A percentile compares a stretch with the other conserved stretches of the same genome.
phyloP scores from a whole-genome alignment of 2,888 invertebrate genomes.

The Trissoscelio sp. region DNA sequence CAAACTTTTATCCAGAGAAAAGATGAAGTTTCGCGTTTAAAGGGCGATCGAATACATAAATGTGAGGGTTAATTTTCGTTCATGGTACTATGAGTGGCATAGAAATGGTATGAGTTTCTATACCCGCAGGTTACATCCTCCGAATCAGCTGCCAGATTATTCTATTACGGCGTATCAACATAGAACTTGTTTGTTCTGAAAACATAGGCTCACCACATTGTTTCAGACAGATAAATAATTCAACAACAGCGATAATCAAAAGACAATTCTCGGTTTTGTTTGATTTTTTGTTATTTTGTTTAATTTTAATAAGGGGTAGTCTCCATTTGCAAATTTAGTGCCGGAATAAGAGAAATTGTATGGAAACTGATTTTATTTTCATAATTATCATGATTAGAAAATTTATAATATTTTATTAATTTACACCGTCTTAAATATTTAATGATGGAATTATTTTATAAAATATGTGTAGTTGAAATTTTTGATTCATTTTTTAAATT shows the following conservation, averaged over 20 bases:
- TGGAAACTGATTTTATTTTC: background rate
- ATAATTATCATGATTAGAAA: too few relatives aligned
- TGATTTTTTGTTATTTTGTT: constrained; percentile 68
- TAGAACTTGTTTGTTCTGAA: constrained; percentile 88
- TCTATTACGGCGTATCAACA: constrained; percentile 89
- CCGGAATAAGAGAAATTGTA: background rate
- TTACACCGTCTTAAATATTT: too few relatives aligned
- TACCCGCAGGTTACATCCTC: constrained; percentile 83
- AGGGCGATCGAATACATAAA: constrained; percentile 66
- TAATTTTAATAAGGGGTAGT: constrained; percentile 37
- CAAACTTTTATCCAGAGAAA: constrained; percentile 36
- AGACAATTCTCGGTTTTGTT: constrained; percentile 72
- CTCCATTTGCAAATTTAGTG: background rate
- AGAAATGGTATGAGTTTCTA: constrained; percentile 81
- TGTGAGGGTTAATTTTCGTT: constrained; percentile 78
- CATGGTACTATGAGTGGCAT: constrained; percentile 73
- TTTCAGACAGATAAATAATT: constrained; percentile 88
- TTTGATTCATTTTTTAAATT: too few relatives aligned
- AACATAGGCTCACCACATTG: constrained; percentile 86
- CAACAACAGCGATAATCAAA: constrained; percentile 87
- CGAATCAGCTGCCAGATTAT: constrained; percentile 87
- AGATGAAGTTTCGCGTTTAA: constrained; percentile 57
- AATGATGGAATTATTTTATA: too few relatives aligned
- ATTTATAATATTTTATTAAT: too few relatives aligned
- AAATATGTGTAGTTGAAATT: too few relatives aligned